These are phyloP conservation scores for Drosophila grimshawi DNA, from an alignment of 1,140 invertebrate genomes.

Conservation along the genomic window DNA sequence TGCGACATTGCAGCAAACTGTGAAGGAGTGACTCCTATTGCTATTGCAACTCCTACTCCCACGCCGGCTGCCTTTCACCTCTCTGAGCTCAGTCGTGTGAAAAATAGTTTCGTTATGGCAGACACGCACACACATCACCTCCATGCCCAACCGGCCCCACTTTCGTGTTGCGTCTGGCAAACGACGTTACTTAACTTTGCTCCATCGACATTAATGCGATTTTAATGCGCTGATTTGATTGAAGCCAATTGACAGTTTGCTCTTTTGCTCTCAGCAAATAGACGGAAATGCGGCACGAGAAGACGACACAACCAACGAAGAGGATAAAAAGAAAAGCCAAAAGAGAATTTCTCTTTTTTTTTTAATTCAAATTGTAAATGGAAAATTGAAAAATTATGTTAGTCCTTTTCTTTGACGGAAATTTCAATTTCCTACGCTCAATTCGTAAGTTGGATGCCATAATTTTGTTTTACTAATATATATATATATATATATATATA, in stretches of 20 bases:
- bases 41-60: neutral
- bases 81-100: conserved; percentile 55
- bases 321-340: conserved; percentile 11
- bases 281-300: neutral
- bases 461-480: neutral
- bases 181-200: conserved; percentile 41
- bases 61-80: conserved; percentile 1
- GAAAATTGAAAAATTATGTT: conserved; percentile 3
- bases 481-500: no score
- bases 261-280: conserved; percentile 13
- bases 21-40: neutral
- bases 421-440: conserved; percentile 12
- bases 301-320: neutral
- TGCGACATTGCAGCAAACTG: conserved; percentile 44
- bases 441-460: neutral
- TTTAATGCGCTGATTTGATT: conserved; percentile 73
- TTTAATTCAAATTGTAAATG: conserved; percentile 14
- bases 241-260: conserved; percentile 73
- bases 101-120: conserved; percentile 61
- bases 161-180: conserved; percentile 3
- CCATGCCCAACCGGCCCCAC: neutral
- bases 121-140: conserved; percentile 47
- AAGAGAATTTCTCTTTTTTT: neutral
- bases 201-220: conserved; percentile 64
- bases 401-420: conserved; percentile 4